phyloP scores from a whole-genome alignment of 1,140 invertebrate species.

The Doryteuthis pealeii region DNA sequence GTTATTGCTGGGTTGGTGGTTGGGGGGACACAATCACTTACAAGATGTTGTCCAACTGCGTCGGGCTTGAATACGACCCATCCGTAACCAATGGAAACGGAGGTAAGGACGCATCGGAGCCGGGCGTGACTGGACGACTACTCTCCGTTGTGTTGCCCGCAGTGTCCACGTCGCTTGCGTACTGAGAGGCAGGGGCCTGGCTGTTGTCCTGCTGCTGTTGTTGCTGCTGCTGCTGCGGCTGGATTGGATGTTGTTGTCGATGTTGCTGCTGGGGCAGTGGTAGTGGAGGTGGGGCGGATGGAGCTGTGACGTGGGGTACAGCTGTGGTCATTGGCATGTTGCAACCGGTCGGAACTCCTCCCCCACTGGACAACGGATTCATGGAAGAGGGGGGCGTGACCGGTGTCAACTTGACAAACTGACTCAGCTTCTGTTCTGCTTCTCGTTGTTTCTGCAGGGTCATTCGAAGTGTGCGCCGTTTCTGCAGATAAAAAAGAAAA shows the following conservation, averaged over 20 bases:
- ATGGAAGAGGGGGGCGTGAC: neutral
- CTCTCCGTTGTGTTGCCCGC: neutral
- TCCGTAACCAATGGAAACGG: neutral
- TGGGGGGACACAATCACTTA: neutral
- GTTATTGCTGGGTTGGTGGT: too few relatives aligned
- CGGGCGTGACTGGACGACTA: slow-evolving; percentile 4
- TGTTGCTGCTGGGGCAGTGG: too few relatives aligned
- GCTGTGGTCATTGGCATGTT: neutral
- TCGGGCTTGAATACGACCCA: neutral
- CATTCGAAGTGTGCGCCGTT: slow-evolving; percentile 49
- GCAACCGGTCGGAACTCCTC: neutral
- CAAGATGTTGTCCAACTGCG: neutral
- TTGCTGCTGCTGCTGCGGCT: neutral
- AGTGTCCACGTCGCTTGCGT: neutral
- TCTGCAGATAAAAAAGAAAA: slow-evolving; percentile 28
- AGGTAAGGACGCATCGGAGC: neutral
- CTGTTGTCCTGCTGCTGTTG: neutral
- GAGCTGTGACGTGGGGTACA: slow-evolving; percentile 18
- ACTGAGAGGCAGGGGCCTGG: neutral
- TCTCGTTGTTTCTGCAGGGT: slow-evolving; percentile 51
- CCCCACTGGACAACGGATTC: slow-evolving; percentile 8
- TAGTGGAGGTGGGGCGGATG: neutral
- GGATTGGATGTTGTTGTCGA: neutral
- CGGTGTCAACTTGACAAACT: slow-evolving; percentile 22
- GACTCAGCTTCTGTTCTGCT: slow-evolving; percentile 28